Base-by-base conservation (phyloP, 2,797 vertebrate species). In the Mergus octosetaceus region DNA sequence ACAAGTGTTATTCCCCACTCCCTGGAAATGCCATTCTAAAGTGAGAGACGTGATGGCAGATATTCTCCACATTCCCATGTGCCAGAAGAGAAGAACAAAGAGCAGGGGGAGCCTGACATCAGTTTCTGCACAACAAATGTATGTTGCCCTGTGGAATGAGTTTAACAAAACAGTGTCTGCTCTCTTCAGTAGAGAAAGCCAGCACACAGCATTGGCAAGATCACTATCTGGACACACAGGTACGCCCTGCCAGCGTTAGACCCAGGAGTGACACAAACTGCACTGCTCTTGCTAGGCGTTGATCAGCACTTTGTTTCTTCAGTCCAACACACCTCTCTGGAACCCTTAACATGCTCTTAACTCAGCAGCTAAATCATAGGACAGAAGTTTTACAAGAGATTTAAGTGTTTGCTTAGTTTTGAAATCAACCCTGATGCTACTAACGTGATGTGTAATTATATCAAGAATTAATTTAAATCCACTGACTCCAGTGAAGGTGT, bases 81-180 rank as follows among this genome's bases (percentile, higher is more conserved):
- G 49, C 45, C 45, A 69, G 45, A 39, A 60, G 53, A 78, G n/a
- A 77, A 71, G 27, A 86, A 75, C 10, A 58, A 77, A 71, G 47
- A 38, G 53, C 22, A 41, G 53, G 22, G 60, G 30, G 15, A 75
- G 36, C n/a, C 45, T 27, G 36, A 47, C 38, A 34, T 51, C 69
- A 61, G 9, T n/a, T 68, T 24, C 34, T 51, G 62, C 21, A 6
- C n/a, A 53, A 60, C 54, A 64, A 2, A 51, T 0, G 0, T 47
- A 12, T 1, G 0, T 24, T 66, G 60, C 45, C 13, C 39, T 5
- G 6, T 66, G 62, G 41, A 54, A 7, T 13, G 38, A 15, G 11
- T 85, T 61, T 71, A 61, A 51, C 73, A 66, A 74, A 84, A 36
- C 28, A 13, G 7, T 78, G 32, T 43, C 66, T 71, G 36, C 13